These are phyloP conservation scores for Reticulitermes lucifugus DNA, from an alignment of 2,888 invertebrate genomes.

Conservation along the genomic window DNA sequence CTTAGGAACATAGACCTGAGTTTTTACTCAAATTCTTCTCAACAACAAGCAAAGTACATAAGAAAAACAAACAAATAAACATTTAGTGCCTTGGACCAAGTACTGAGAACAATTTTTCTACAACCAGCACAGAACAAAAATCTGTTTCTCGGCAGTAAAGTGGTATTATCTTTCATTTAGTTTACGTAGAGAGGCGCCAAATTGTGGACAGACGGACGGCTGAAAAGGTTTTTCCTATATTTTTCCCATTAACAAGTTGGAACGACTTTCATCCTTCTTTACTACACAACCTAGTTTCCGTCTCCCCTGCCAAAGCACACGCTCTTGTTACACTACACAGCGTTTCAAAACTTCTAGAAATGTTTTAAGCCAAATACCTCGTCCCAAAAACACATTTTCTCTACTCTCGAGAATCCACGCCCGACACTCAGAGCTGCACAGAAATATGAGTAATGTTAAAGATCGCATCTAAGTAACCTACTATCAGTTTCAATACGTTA, in stretches of 20 bases:
- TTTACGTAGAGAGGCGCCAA: slow-evolving; percentile 37
- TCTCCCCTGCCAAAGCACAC: background rate
- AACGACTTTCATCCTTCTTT: slow-evolving; percentile 38
- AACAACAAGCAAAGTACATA: background rate
- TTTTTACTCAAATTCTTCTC: background rate
- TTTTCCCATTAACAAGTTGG: slow-evolving; percentile 49
- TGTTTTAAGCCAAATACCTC: background rate
- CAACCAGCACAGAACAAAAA: slow-evolving; percentile 14
- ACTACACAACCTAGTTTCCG: background rate
- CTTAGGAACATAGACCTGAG: background rate
- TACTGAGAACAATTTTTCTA: slow-evolving; percentile 15
- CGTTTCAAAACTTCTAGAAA: slow-evolving; percentile 13
- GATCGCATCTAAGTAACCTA: no score
- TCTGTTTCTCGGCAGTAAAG: slow-evolving; percentile 43
- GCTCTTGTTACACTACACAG: background rate
- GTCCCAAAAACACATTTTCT: background rate
- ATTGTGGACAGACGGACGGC: slow-evolving; percentile 45
- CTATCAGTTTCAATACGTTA: no score
- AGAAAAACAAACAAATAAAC: slow-evolving; percentile 37
- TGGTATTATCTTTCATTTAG: slow-evolving; percentile 50
- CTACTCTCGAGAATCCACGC: background rate
- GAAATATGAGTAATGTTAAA: no score
- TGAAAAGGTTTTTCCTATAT: slow-evolving; percentile 49
- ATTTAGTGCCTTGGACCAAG: slow-evolving; percentile 4
- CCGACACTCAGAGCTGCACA: no score